Evolutionary conservation across 2,797 vertebrate genomes (phyloP).

Genomic region (Nothura maculosa): DNA sequence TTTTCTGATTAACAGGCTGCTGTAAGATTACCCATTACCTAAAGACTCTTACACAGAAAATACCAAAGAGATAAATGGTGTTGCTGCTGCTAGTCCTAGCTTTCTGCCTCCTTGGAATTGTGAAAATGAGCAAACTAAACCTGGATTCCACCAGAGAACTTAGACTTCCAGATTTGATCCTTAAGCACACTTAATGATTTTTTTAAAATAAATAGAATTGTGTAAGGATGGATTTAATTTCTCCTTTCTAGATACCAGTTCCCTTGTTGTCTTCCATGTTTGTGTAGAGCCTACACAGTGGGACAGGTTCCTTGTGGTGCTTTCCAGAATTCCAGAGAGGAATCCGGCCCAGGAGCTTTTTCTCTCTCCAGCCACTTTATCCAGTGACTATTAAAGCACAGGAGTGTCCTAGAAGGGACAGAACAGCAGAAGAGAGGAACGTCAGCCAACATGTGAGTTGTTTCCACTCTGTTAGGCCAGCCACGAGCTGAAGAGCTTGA

Average conservation of each 20-base stretch:
- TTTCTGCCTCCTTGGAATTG: constrained; percentile 13
- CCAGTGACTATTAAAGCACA: not conserved
- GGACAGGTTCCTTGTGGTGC: not conserved
- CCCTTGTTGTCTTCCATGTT: not conserved
- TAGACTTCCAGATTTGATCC: not conserved
- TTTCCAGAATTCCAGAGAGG: not conserved
- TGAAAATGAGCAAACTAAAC: constrained; percentile 32
- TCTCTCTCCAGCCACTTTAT: constrained; percentile 4
- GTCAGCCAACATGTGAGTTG: not conserved
- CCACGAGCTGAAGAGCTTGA: not conserved
- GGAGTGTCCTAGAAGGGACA: not conserved
- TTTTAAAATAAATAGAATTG: not conserved
- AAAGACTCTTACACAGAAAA: not conserved
- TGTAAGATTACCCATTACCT: not conserved
- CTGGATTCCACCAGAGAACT: constrained; percentile 2
- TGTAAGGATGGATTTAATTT: not conserved
- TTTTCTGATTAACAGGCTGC: not conserved
- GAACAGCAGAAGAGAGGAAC: not conserved
- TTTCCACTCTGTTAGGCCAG: not conserved
- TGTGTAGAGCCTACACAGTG: not conserved
- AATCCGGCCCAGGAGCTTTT: not conserved
- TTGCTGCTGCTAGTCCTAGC: not conserved
- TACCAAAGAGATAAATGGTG: constrained; percentile 63
- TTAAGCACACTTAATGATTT: constrained; percentile 37
- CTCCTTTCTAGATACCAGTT: not conserved